Percentiles rank a stretch among this genome's conserved stretches.
Evolutionary conservation across 1,140 invertebrate genomes (phyloP).

Genomic region (Phenacoccus solenopsis): DNA sequence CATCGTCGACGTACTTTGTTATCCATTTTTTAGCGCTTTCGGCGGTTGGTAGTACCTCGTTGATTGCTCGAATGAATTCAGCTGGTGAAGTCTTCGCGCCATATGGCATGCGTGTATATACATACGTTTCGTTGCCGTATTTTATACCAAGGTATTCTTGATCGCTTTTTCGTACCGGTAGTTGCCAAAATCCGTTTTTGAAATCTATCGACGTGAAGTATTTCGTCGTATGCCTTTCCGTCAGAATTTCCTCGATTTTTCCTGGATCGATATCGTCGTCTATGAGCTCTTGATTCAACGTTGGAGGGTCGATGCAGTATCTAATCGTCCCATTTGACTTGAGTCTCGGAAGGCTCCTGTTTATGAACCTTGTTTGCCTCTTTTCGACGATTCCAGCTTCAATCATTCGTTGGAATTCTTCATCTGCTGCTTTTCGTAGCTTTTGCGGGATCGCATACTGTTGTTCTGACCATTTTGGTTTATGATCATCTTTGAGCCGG

Average conservation of each 20-base stretch:
- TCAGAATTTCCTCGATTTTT: not conserved
- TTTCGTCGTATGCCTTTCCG: not conserved
- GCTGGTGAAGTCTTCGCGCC: not conserved
- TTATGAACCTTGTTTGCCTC: not conserved
- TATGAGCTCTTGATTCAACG: not conserved
- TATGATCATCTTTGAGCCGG: no score
- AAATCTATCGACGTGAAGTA: not conserved
- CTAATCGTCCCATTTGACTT: not conserved
- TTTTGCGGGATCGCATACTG: no score
- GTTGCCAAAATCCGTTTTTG: not conserved
- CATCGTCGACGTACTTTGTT: conserved; percentile 9
- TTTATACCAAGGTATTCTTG: not conserved
- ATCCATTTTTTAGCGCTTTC: not conserved
- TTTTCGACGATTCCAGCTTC: no score
- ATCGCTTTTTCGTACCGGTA: not conserved
- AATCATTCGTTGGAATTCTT: no score
- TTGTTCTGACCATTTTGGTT: no score
- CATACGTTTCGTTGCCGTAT: not conserved
- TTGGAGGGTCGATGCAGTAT: not conserved
- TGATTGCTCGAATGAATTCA: not conserved
- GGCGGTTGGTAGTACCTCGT: not conserved
- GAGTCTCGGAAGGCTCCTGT: not conserved
- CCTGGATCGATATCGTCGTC: not conserved
- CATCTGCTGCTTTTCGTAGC: no score
- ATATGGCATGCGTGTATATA: not conserved